A percentile compares a stretch with the other conserved stretches of the same genome.
Conservation (phyloP, 2,113 vertebrate genomes). For the Mandrillus leucophaeus region DNA sequence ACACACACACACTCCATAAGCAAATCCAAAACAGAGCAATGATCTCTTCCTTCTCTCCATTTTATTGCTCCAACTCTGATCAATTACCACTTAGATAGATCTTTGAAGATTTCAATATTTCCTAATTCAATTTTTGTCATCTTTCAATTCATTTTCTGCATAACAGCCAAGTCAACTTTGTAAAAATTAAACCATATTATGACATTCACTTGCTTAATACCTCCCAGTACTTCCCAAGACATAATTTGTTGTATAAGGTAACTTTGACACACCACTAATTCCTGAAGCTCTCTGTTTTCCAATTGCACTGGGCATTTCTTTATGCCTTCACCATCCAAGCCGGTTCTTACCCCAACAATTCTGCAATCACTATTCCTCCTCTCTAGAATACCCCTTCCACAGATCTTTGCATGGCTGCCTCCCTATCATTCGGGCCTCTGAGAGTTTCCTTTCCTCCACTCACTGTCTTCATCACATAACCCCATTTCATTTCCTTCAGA, state of each 20-base stretch:
- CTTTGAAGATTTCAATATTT: background rate
- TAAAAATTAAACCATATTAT: background rate
- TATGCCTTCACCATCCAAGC: background rate
- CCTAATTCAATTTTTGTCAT: background rate
- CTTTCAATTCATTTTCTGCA: background rate
- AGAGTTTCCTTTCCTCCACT: background rate
- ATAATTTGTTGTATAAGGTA: too few relatives aligned
- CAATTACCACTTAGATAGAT: background rate
- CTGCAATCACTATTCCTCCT: background rate
- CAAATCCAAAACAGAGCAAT: background rate
- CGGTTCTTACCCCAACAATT: fast-evolving
- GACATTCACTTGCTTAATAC: background rate
- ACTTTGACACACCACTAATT: background rate
- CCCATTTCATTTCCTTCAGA: background rate
- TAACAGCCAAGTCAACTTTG: background rate
- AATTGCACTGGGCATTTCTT: background rate
- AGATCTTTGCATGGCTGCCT: background rate
- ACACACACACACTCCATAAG: background rate
- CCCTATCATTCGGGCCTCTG: background rate
- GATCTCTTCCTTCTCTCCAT: background rate
- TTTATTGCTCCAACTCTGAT: background rate
- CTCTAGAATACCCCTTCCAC: background rate
- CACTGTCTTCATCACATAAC: background rate
- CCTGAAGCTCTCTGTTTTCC: background rate
- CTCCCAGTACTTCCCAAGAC: too few relatives aligned